phyloP scores from a whole-genome alignment of 2,797 vertebrate genomes.

The Pelobates cultripes region DNA sequence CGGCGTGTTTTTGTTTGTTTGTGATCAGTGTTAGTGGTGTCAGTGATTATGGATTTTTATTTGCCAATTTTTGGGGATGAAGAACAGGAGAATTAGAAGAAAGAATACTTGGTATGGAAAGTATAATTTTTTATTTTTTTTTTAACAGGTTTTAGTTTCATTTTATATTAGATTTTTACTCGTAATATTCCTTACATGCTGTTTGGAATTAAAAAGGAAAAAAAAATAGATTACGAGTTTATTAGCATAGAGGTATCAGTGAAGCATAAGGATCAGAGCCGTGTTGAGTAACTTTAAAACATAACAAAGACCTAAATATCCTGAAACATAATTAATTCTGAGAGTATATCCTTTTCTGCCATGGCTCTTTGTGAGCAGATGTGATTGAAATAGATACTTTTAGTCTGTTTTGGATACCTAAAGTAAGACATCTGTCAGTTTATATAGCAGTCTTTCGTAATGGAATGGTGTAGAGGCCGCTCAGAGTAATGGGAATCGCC shows the following conservation, averaged over 20 bases:
- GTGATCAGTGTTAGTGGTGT: too few relatives aligned
- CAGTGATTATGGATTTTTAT: too few relatives aligned
- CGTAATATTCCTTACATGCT: background rate
- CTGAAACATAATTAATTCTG: slow-evolving; percentile 54
- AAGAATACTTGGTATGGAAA: too few relatives aligned
- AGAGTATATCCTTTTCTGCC: slow-evolving; percentile 63
- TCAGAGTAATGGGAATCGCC: slow-evolving; percentile 1
- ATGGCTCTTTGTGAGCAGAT: slow-evolving; percentile 81
- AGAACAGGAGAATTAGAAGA: too few relatives aligned
- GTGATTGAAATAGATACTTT: slow-evolving; percentile 84
- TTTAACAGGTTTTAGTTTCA: too few relatives aligned
- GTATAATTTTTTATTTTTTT: too few relatives aligned
- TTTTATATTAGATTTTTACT: too few relatives aligned
- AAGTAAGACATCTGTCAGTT: slow-evolving; percentile 85
- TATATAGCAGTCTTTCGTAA: slow-evolving; percentile 67
- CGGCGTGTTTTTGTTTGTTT: too few relatives aligned
- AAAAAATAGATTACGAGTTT: background rate
- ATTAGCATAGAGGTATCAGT: background rate
- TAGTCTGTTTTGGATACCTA: slow-evolving; percentile 80
- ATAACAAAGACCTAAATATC: slow-evolving; percentile 40
- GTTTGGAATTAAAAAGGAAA: background rate
- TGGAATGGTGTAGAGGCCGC: slow-evolving; percentile 17
- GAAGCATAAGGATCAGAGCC: background rate
- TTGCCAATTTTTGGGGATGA: too few relatives aligned
- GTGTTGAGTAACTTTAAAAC: slow-evolving; percentile 17